Evolutionary conservation across 2,797 vertebrate genomes (phyloP), one percentile per base, ranked within the genome.

Genomic region (Intellagama lesueurii): DNA sequence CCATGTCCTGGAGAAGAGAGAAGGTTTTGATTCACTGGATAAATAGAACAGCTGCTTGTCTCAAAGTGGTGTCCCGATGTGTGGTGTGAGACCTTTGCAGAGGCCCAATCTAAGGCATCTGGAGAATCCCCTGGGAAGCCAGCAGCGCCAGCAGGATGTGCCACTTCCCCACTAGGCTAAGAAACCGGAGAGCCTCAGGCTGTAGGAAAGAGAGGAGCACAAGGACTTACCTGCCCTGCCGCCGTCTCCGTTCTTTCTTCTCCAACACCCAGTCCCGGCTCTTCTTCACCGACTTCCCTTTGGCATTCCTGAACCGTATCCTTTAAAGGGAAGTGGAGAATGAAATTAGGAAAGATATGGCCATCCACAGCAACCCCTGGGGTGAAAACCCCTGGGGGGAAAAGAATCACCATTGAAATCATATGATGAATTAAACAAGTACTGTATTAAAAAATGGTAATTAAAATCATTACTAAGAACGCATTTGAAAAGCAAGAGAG

Each of bases 221-320:
- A 12, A 40, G 40, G 2, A 96, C 97, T 96, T 66, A 99, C 99
- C 97, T 97, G 95, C 99, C 99, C 97, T 99, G 99, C 85, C 99
- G 96, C 2, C 99, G 96, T 2, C 98, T 96, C 7, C 99, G 97
- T 87, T 98, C 98, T 87, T 98, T 97, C 96, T 99, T 99, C 96
- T 99, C 98, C 40, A 99, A 66, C 91, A 99, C 97, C 99, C 99
- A 99, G 86, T 98, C 98, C 60, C 97, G 97, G 73, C 98, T 98
- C 92, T 98, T 99, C 96, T 98, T 99, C 64, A 75, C 95, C 0
- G 98, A 96, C 90, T 97, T 97, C 5, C 98, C 98, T 90, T 98
- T 98, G 86, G 96, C 84, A 0, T 96, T 97, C 91, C 96, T 98
- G 90, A 97, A 97, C 0, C 97, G 97, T 11, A 92, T 95, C 95